These are phyloP conservation scores for Phenganax marumi DNA, from an alignment of 92 coral and sea anemone species.

Conservation along the genomic window DNA sequence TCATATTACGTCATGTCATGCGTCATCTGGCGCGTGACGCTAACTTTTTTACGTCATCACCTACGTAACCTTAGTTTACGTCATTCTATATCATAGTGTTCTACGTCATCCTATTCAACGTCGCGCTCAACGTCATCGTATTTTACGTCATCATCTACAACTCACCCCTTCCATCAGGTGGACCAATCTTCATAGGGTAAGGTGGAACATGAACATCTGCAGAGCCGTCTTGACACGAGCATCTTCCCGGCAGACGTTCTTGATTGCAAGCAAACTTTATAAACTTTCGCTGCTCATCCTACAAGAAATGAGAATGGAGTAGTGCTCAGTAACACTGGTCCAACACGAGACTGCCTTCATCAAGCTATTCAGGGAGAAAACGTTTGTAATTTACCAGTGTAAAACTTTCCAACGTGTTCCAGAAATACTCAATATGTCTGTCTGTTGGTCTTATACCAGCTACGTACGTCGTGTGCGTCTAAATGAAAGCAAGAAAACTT, in stretches of 20 bases:
- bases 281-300: constrained; percentile 95
- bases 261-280: constrained; percentile 98
- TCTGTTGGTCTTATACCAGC: constrained; percentile 91
- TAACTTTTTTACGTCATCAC: too few relatives aligned
- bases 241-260: constrained; percentile 90
- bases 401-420: constrained; percentile 86
- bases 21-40: too few relatives aligned
- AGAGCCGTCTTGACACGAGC: constrained; percentile 94
- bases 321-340: background rate
- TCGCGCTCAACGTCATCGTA: background rate
- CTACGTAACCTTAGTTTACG: too few relatives aligned
- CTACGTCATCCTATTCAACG: background rate
- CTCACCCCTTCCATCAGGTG: constrained; percentile 95
- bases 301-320: background rate
- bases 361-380: background rate
- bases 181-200: constrained; percentile 99
- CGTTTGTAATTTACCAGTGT: constrained; percentile 63
- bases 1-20: background rate
- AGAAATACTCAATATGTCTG: constrained; percentile 86
- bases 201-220: constrained; percentile 96
- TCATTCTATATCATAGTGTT: too few relatives aligned
- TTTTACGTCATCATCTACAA: background rate
- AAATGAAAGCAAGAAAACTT: background rate
- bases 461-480: constrained; percentile 94
- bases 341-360: background rate